phyloP scores from a whole-genome alignment of 2,113 vertebrate genomes.

The Nerophis lumbriciformis region DNA sequence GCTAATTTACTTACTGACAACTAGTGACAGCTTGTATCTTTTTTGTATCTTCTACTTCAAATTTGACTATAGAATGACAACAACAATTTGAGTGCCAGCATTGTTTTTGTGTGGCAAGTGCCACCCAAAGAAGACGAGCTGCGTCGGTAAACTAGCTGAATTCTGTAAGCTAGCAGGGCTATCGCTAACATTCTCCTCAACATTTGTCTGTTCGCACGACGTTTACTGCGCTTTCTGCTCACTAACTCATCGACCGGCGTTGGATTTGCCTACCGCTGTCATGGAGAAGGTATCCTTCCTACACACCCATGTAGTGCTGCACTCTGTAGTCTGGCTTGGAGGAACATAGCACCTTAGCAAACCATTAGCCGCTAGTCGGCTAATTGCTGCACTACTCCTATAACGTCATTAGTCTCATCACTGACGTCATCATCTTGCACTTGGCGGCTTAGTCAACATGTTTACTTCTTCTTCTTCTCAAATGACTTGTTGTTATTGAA shows the following conservation, averaged over 20 bases:
- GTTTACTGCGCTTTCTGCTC: slow-evolving; percentile 14
- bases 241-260: slow-evolving; percentile 13
- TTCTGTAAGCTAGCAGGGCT: slow-evolving; percentile 43
- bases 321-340: neutral
- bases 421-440: slow-evolving; percentile 19
- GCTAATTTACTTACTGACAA: slow-evolving; percentile 21
- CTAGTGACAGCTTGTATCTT: neutral
- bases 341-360: neutral
- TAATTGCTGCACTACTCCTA: neutral
- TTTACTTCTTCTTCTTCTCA: too few species aligned
- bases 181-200: slow-evolving; percentile 1
- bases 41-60: neutral
- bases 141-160: slow-evolving; percentile 15
- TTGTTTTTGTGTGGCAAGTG: slow-evolving; percentile 6
- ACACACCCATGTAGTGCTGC: neutral
- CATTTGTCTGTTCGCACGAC: slow-evolving; percentile 27
- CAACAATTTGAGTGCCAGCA: slow-evolving; percentile 13
- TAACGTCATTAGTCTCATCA: slow-evolving; percentile 1
- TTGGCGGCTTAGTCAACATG: neutral
- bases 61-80: slow-evolving; percentile 33
- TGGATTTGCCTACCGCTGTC: slow-evolving; percentile 8
- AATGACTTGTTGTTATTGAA: too few species aligned
- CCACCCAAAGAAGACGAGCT: slow-evolving; percentile 11
- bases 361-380: slow-evolving; percentile 13
- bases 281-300: slow-evolving; percentile 61